These are phyloP conservation scores for Polylopha cassiicola DNA, from an alignment of 2,888 invertebrate species.

Conservation along the genomic window DNA sequence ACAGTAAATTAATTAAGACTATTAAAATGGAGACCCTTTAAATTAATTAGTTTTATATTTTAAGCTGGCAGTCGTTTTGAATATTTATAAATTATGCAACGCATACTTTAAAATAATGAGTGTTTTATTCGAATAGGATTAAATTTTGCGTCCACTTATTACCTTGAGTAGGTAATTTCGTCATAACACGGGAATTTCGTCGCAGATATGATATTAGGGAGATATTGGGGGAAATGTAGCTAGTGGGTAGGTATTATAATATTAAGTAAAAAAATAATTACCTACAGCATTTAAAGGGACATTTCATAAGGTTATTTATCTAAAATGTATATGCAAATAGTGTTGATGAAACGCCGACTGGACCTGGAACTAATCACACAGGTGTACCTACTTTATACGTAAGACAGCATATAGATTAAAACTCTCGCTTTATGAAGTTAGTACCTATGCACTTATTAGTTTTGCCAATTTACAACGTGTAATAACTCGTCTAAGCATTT, in stretches of 20 bases:
- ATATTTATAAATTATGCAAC: too few relatives aligned
- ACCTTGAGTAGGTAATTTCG: too few relatives aligned
- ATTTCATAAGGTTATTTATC: conserved; percentile 47
- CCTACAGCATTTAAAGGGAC: not conserved
- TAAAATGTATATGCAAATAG: conserved; percentile 56
- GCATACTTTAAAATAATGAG: too few relatives aligned
- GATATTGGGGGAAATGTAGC: too few relatives aligned
- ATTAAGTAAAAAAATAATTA: not conserved
- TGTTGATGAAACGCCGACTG: conserved; percentile 41
- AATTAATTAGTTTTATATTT: too few relatives aligned
- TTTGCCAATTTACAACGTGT: conserved; percentile 23
- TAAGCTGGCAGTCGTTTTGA: too few relatives aligned
- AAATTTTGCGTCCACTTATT: too few relatives aligned
- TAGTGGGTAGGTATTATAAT: too few relatives aligned
- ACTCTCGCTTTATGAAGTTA: conserved; percentile 7
- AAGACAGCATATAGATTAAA: not conserved
- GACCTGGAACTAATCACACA: conserved; percentile 41
- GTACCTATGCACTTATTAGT: conserved; percentile 18
- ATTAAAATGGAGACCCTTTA: conserved; percentile 4
- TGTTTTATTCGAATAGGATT: too few relatives aligned
- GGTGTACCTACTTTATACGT: conserved; percentile 35
- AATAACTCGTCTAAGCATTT: conserved; percentile 21
- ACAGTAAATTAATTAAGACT: conserved; percentile 6
- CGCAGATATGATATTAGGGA: too few relatives aligned
- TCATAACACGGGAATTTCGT: too few relatives aligned